phyloP scores from a whole-genome alignment of 2,888 invertebrate species.

The Quadriops clusia region DNA sequence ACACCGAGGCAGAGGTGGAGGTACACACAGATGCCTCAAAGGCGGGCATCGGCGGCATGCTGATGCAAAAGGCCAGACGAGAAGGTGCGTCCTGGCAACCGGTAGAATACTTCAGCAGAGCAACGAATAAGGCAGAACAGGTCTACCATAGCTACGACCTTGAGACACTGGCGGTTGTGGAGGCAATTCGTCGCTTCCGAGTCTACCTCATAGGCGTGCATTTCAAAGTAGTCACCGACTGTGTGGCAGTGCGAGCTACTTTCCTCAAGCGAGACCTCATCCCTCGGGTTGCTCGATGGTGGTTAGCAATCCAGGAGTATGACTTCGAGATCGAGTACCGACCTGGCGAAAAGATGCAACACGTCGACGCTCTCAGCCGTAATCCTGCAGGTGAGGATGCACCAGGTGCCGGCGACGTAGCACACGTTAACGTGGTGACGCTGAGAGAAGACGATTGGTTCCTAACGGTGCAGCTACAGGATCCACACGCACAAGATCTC shows the following conservation, averaged over 20 bases:
- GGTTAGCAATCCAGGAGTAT: constrained; percentile 17
- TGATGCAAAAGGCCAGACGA: constrained; percentile 19
- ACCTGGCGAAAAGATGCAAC: constrained; percentile 17
- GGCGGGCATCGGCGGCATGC: constrained; percentile 18
- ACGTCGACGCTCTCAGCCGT: constrained; percentile 18
- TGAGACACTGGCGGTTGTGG: constrained; percentile 18
- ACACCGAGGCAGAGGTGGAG: constrained; percentile 16
- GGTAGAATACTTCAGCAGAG: constrained; percentile 22
- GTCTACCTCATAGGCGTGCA: constrained; percentile 14
- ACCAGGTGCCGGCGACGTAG: neutral
- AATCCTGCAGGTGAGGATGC: constrained; percentile 12
- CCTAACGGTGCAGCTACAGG: constrained; percentile 17
- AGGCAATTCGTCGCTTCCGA: constrained; percentile 16
- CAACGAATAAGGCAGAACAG: constrained; percentile 20
- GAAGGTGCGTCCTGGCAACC: constrained; percentile 11
- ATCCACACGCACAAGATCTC: constrained; percentile 11
- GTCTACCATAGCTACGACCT: constrained; percentile 17
- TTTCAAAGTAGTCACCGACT: constrained; percentile 19
- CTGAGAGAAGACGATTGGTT: constrained; percentile 17
- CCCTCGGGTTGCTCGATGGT: constrained; percentile 18
- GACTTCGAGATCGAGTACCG: constrained; percentile 16
- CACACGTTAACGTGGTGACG: constrained; percentile 1
- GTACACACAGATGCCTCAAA: constrained; percentile 23
- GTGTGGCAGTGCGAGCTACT: constrained; percentile 16
- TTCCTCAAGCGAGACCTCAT: constrained; percentile 16